These are phyloP conservation scores for Sebastiscus tertius DNA, from an alignment of 2,797 vertebrate species.

Conservation along the genomic window DNA sequence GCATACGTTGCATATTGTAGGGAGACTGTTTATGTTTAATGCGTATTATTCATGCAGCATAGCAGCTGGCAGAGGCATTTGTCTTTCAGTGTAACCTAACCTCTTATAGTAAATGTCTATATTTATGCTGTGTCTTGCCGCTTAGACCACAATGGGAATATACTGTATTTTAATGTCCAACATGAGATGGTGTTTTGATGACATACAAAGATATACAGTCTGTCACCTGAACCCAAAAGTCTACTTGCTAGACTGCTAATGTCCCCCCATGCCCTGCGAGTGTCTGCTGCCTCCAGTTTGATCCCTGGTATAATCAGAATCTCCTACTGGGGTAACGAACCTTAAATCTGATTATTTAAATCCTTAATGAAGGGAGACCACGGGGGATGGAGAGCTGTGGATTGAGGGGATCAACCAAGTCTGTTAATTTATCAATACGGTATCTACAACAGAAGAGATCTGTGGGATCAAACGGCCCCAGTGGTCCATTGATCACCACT, in stretches of 20 bases:
- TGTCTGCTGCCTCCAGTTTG: constrained; percentile 2
- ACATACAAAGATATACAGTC: not conserved
- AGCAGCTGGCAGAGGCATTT: not conserved
- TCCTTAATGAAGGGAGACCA: constrained; percentile 11
- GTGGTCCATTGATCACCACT: not conserved
- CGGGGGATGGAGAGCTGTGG: not conserved
- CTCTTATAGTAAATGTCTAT: too few relatives aligned
- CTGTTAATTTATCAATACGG: not conserved
- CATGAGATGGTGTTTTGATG: not conserved
- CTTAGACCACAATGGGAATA: not conserved
- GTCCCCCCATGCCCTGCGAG: not conserved
- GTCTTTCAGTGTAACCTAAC: not conserved
- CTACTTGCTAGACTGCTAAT: not conserved
- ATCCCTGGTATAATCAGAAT: constrained; percentile 10
- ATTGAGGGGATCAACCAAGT: not conserved
- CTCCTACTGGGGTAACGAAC: constrained; percentile 12
- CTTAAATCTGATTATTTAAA: constrained; percentile 59
- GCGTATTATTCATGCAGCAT: not conserved
- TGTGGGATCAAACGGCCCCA: not conserved
- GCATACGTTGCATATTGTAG: not conserved
- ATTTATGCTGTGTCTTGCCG: not conserved
- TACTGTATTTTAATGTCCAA: not conserved
- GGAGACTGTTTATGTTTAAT: not conserved
- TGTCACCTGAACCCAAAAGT: not conserved
- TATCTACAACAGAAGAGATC: not conserved